Base-by-base conservation (phyloP, 2,113 vertebrate species). In the Toxotes jaculatrix region DNA sequence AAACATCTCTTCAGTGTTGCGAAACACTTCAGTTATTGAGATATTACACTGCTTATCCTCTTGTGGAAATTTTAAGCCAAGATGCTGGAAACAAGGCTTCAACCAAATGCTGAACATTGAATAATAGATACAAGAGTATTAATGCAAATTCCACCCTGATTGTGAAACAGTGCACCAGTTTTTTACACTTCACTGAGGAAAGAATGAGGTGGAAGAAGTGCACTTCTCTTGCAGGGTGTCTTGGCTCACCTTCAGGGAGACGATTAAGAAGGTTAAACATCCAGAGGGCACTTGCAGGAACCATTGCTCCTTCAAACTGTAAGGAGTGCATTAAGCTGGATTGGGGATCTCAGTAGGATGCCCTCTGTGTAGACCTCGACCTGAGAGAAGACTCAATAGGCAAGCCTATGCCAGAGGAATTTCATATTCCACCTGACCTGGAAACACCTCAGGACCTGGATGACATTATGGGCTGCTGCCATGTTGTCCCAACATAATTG, bases 221-320 rank as follows among this genome's bases (percentile, higher is more conserved):
- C 4, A 14, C 59, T 59, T 34, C 11, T 55, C 10, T 56, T 40
- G 10, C 5, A 64, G 34, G 43, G 32, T 40, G 21, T 59, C 23
- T 74, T 74, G 31, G 42, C 31, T 47, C 27, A 60, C 70, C 11
- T 38, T 69, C 31, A 38, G 19, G 47, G 19, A 53, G 21, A 69
- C 6, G 17, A 8, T 17, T 51, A 36, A 61, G 32, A 8, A 36
- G 68, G 4, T 31, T 71, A 8, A 75, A 31, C 47, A 53, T 74
- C 19, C 19, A 7, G n/a, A 53, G 31, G 38, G 16, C 42, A 21
- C 61, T 64, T 43, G 17, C 17, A 21, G 47, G 47, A 51, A 51
- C 47, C 47, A 51, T 16, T 49, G 45, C 45, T 17, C 9, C 43
- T 43, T 45, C 13, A 45, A 10, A 43, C 51, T 64, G 32, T 32